Evolutionary conservation across 2,888 invertebrate species (phyloP).

Genomic region (Lasioglossum marginatum): DNA sequence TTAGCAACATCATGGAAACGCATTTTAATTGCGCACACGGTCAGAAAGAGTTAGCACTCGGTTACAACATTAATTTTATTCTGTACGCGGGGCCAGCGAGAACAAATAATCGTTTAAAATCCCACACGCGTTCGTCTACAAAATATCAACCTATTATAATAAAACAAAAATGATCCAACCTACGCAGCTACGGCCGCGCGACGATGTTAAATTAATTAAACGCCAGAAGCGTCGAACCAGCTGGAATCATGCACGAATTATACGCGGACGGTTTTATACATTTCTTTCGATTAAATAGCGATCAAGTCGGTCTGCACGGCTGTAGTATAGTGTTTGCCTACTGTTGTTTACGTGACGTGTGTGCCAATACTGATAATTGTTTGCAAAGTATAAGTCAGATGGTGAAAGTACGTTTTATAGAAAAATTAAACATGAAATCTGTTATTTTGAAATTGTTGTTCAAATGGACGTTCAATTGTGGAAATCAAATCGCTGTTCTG

Average conservation of each 20-base stretch:
- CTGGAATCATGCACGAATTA: background rate
- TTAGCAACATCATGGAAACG: conserved; percentile 5
- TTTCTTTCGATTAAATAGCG: conserved; percentile 23
- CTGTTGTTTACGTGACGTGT: background rate
- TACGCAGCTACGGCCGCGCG: background rate
- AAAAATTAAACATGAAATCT: background rate
- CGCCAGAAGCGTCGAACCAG: background rate
- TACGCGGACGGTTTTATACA: background rate
- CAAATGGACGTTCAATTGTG: background rate
- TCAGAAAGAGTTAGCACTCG: conserved; percentile 16
- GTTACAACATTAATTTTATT: conserved; percentile 35
- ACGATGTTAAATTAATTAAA: conserved; percentile 25
- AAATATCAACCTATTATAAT: conserved; percentile 30
- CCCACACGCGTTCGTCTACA: background rate
- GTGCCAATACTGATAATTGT: background rate
- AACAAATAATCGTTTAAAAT: conserved; percentile 25
- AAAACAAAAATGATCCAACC: conserved; percentile 8
- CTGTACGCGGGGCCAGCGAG: background rate
- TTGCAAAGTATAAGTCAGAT: background rate
- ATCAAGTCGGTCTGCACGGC: background rate
- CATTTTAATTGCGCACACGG: conserved; percentile 11
- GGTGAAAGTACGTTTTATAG: background rate
- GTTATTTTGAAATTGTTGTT: background rate
- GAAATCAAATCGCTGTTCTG: background rate
- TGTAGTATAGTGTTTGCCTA: background rate